These are phyloP conservation scores for pig (Sus scrofa) DNA, from an alignment of 2,113 vertebrate genomes.

Conservation along the genomic window DNA sequence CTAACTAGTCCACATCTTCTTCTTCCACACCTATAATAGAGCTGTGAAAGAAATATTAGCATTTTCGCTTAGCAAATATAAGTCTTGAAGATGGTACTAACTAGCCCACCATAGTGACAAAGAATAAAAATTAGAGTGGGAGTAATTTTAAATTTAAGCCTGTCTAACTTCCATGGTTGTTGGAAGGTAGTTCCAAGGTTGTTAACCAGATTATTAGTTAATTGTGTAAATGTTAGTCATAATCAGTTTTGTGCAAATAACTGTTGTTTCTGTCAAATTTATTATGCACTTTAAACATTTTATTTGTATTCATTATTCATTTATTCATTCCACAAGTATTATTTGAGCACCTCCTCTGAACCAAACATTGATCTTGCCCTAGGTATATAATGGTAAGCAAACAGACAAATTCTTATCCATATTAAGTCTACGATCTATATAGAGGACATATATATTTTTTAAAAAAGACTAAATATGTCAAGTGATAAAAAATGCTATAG, in stretches of 20 bases:
- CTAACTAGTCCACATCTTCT: background rate
- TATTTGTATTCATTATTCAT: background rate
- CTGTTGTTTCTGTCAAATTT: background rate
- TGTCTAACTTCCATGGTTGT: background rate
- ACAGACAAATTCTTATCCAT: background rate
- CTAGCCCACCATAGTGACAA: background rate
- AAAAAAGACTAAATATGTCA: background rate
- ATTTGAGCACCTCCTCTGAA: background rate
- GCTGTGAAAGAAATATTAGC: background rate
- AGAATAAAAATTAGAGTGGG: background rate
- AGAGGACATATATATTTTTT: background rate
- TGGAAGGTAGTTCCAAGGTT: too few species aligned
- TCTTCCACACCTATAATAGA: background rate
- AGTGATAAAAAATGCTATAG: background rate
- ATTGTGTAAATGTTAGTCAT: background rate
- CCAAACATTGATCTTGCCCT: background rate
- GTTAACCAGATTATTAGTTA: background rate
- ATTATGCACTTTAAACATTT: background rate
- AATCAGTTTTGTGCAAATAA: background rate
- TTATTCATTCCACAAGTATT: background rate
- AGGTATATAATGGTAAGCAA: background rate
- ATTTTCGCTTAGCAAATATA: background rate
- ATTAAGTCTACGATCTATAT: background rate
- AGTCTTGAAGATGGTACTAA: background rate
- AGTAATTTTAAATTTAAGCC: background rate